A percentile compares a stretch with the other conserved stretches of the same genome.
phyloP scores from a whole-genome alignment of 1,140 invertebrate species.

The Belonocnema kinseyi region DNA sequence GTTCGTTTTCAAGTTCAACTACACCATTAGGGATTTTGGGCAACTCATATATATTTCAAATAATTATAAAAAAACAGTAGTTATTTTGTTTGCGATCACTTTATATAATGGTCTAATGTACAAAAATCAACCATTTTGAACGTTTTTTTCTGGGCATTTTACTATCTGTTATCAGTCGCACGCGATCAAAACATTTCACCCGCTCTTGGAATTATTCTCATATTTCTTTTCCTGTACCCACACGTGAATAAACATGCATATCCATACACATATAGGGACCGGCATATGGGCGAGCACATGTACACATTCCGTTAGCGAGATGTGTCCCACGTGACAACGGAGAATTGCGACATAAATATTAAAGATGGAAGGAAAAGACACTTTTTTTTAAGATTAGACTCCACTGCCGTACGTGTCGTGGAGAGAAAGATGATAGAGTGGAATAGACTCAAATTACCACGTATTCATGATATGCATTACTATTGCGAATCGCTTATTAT shows the following conservation, averaged over 20 bases:
- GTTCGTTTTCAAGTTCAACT: too few relatives aligned
- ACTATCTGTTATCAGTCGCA: neutral
- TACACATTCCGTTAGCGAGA: conserved; percentile 29
- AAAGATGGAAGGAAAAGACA: conserved; percentile 36
- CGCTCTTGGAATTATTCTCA: conserved; percentile 39
- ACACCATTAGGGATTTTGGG: too few relatives aligned
- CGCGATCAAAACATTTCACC: neutral
- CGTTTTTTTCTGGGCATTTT: neutral
- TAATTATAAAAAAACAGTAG: too few relatives aligned
- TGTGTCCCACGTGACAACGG: conserved; percentile 45
- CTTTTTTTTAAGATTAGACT: conserved; percentile 47
- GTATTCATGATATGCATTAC: conserved; percentile 2
- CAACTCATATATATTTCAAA: too few relatives aligned
- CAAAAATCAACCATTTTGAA: too few relatives aligned
- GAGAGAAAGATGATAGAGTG: conserved; percentile 14
- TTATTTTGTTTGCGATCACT: too few relatives aligned
- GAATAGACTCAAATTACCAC: conserved; percentile 12
- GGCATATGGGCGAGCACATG: neutral
- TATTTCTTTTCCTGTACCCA: conserved; percentile 40
- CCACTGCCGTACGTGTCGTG: conserved; percentile 27
- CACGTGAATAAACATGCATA: neutral
- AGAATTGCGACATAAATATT: conserved; percentile 54
- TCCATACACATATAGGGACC: too few relatives aligned
- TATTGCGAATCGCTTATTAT: conserved; percentile 4
- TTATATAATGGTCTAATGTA: too few relatives aligned